phyloP scores from a whole-genome alignment of 2,888 invertebrate species.

The Metalampra italica region DNA sequence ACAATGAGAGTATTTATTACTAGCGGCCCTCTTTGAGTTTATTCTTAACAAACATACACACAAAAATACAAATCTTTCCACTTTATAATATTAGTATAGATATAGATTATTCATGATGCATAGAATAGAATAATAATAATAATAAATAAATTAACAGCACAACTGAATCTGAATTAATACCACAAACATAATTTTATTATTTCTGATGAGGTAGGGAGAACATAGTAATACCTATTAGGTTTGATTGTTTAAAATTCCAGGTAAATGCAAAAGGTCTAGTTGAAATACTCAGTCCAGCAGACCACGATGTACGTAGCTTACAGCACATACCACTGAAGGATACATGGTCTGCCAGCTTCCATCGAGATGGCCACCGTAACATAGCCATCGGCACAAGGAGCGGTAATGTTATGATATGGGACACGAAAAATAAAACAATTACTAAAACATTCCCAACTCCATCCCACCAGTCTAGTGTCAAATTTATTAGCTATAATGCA shows the following conservation, averaged over 20 bases:
- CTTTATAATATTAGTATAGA: too few species aligned
- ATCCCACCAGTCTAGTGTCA: slow-evolving; percentile 54
- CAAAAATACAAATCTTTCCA: too few species aligned
- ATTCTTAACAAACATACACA: too few species aligned
- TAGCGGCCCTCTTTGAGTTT: too few species aligned
- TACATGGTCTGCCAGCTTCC: slow-evolving; percentile 69
- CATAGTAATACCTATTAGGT: too few species aligned
- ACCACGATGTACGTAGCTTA: slow-evolving; percentile 61
- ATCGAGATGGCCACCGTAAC: slow-evolving; percentile 65
- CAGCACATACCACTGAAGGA: slow-evolving; percentile 69
- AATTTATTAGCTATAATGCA: slow-evolving; percentile 64
- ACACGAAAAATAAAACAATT: slow-evolving; percentile 67
- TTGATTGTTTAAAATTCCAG: slow-evolving; percentile 35
- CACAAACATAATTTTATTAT: too few species aligned
- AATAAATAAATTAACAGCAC: too few species aligned
- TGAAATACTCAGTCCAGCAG: slow-evolving; percentile 63
- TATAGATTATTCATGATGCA: too few species aligned
- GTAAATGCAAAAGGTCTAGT: slow-evolving; percentile 65
- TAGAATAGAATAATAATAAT: too few species aligned
- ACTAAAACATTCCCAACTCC: slow-evolving; percentile 66
- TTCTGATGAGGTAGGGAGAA: too few species aligned
- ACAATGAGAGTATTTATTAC: too few species aligned
- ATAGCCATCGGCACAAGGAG: slow-evolving; percentile 66
- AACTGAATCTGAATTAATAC: too few species aligned
- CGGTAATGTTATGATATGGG: slow-evolving; percentile 72